Evolutionary conservation across 2,113 vertebrate genomes (phyloP), one percentile per base, ranked within the genome.

Genomic region (Prinia subflava): DNA sequence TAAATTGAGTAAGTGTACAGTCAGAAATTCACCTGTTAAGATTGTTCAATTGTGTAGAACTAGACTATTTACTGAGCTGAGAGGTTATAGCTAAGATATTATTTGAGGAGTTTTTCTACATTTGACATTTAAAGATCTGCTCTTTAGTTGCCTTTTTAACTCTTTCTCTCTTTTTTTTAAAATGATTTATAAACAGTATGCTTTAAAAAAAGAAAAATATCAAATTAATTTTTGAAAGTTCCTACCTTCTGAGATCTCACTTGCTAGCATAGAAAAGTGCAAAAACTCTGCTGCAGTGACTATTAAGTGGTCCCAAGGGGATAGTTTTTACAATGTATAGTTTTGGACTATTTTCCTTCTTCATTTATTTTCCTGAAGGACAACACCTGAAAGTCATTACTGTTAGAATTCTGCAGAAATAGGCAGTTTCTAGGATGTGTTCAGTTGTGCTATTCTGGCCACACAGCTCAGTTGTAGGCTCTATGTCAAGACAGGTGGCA

Each of bases 21-120:
- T 63, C 55, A 84, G 84, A 89, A 89, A 82, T 84, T 49, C 16
- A 85, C 25, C 44, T 82, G 46, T 75, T 79, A 64, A 78, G 39
- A 57, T 16, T 42, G 28, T 73, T 92, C 42, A 69, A 1, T 57
- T 92, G 31, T 65, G 28, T 64, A 71, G 57, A 87, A 57, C 56
- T 35, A 49, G 46, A 50, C 49, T 79, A 39, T 79, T 90, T 85
- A 46, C 62, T 76, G 57, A 94, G 16, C 28, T 82, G 53, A 73
- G 44, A 69, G 20, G 13, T 75, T 87, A 64, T 56, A 87, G 30
- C 24, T 64, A 71, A 90, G 62, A 49, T 35, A 47, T 22, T 67
- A 28, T 74, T 77, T 87, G 44, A 93, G 81, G 11, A 1, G 13
- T 0, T 64, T 88, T 87, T 89, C 11, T 57, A 31, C 9, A 60